These are phyloP conservation scores for Hypomecis punctinalis DNA, from an alignment of 2,888 invertebrate genomes.

Conservation along the genomic window DNA sequence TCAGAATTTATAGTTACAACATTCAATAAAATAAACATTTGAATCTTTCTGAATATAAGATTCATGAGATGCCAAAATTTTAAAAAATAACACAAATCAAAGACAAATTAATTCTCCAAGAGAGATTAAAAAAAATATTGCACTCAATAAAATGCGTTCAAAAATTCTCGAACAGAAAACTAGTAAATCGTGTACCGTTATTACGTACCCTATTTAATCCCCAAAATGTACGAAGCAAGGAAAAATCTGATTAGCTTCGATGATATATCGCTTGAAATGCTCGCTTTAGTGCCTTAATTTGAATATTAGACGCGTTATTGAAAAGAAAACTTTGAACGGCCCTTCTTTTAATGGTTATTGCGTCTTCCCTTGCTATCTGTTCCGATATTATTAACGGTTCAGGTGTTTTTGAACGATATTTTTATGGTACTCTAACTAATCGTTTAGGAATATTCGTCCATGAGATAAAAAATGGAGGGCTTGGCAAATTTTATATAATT, in stretches of 20 bases:
- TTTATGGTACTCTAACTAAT: constrained; percentile 27
- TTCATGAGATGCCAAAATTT: background rate
- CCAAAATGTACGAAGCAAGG: constrained; percentile 45
- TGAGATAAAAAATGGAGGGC: background rate
- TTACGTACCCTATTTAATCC: constrained; percentile 46
- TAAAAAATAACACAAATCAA: background rate
- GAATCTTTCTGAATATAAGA: background rate
- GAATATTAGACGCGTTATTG: constrained; percentile 85
- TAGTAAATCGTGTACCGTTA: constrained; percentile 42
- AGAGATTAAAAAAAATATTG: constrained; percentile 6
- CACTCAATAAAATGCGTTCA: constrained; percentile 31
- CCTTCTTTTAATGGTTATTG: constrained; percentile 83
- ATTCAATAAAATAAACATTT: background rate
- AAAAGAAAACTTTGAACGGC: constrained; percentile 81
- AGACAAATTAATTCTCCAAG: background rate
- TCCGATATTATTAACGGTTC: constrained; percentile 53
- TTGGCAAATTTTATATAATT: background rate
- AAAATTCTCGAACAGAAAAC: constrained; percentile 39
- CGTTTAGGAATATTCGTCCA: constrained; percentile 12
- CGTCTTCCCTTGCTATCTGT: constrained; percentile 67
- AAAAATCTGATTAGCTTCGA: constrained; percentile 62
- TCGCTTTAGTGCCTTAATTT: constrained; percentile 81
- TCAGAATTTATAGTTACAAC: constrained; percentile 17
- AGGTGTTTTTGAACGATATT: constrained; percentile 50
- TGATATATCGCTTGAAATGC: constrained; percentile 81